Conservation (phyloP, 2,113 vertebrate species). For the Etheostoma spectabile region DNA sequence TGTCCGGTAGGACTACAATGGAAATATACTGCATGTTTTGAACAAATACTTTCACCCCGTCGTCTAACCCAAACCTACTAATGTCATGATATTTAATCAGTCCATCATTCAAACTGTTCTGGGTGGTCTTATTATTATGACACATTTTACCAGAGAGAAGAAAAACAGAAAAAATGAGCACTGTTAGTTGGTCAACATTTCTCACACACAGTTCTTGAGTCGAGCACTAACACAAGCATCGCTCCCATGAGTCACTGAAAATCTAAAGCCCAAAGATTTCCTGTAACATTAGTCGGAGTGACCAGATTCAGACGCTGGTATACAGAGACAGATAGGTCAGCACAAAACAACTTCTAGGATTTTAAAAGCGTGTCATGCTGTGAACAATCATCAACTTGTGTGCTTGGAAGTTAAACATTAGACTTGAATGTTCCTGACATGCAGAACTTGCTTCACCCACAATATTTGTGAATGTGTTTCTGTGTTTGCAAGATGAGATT, state of each 20-base stretch:
- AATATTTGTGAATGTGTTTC: conserved; percentile 1
- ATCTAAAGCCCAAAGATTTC: neutral
- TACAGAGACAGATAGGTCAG: neutral
- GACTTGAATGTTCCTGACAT: neutral
- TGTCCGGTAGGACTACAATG: conserved; percentile 19
- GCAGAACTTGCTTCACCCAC: conserved; percentile 2
- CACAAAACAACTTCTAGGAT: neutral
- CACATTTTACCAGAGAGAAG: neutral
- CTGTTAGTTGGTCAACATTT: neutral
- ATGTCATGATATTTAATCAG: neutral
- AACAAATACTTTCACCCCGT: conserved; percentile 36
- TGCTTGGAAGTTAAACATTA: conserved; percentile 23
- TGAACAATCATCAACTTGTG: neutral
- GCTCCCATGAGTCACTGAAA: conserved; percentile 7
- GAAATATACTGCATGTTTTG: conserved; percentile 39
- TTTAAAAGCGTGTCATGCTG: neutral
- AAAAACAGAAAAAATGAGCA: conserved; percentile 3
- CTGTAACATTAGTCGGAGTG: conserved; percentile 13
- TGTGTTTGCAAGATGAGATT: conserved; percentile 16
- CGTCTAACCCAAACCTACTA: neutral
- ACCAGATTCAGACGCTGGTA: conserved; percentile 3
- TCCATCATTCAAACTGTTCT: neutral
- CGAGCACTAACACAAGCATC: neutral
- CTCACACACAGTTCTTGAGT: neutral
- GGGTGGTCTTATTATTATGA: neutral